Percentiles rank a stretch among this genome's conserved stretches.
These are phyloP conservation scores for Plebejus anna DNA, from an alignment of 2,888 invertebrate species.

Conservation along the genomic window DNA sequence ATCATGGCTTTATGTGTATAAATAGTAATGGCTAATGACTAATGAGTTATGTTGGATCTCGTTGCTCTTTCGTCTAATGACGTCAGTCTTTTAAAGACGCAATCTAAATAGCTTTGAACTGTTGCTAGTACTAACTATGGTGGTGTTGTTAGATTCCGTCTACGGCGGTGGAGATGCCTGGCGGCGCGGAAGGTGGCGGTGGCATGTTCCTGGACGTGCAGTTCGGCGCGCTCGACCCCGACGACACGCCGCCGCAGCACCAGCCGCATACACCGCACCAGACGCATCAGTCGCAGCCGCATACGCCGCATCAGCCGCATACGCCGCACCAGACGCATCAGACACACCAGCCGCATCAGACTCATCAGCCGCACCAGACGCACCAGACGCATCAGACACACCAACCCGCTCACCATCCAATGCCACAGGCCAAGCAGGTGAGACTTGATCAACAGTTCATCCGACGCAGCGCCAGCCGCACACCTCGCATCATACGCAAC, in stretches of 20 bases:
- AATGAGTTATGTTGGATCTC: too few species aligned
- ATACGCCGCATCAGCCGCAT: slow-evolving; percentile 31
- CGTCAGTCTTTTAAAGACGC: too few species aligned
- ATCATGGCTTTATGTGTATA: too few species aligned
- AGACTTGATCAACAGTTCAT: too few species aligned
- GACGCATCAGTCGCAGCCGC: slow-evolving; percentile 27
- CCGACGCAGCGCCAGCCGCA: too few species aligned
- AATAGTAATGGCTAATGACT: too few species aligned
- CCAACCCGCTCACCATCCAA: slow-evolving; percentile 31
- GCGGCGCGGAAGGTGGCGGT: slow-evolving; percentile 85
- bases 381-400: slow-evolving; percentile 35
- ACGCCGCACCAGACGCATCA: slow-evolving; percentile 19
- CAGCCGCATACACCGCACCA: slow-evolving; percentile 30
- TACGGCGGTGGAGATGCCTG: slow-evolving; percentile 98
- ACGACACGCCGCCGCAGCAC: slow-evolving; percentile 40
- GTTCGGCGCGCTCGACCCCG: slow-evolving; percentile 91
- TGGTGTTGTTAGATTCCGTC: slow-evolving; percentile 86
- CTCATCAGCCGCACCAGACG: slow-evolving; percentile 30
- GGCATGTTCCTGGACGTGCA: slow-evolving; percentile 93
- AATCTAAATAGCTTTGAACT: not conserved
- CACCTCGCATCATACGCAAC: too few species aligned
- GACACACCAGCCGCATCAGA: slow-evolving; percentile 31
- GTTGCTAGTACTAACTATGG: too few species aligned
- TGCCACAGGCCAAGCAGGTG: slow-evolving; percentile 38
- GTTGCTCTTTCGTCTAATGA: too few species aligned